phyloP scores from a whole-genome alignment of 35 echinoderm and acorn worm species.

The Nesometra sesokonis region DNA sequence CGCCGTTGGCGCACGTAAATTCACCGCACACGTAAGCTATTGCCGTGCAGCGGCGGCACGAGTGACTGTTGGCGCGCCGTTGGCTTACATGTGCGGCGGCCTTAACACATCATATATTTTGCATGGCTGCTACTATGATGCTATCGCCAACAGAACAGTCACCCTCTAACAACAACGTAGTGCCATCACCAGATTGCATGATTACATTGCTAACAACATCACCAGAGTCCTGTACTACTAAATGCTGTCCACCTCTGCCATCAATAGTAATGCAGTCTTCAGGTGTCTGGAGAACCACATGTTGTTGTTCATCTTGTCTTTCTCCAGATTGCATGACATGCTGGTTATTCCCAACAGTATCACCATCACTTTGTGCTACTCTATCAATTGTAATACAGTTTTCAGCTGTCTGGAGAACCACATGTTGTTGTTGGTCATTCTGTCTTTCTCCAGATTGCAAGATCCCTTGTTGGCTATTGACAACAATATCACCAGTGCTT shows the following conservation, averaged over 20 bases:
- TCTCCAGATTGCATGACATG: background rate
- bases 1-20: too few relatives aligned
- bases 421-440: background rate
- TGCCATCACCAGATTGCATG: background rate
- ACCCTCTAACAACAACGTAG: background rate
- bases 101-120: background rate
- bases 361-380: background rate
- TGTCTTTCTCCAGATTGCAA: background rate
- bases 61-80: too few relatives aligned
- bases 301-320: background rate
- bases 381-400: background rate
- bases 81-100: too few relatives aligned
- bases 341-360: background rate
- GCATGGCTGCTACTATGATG: background rate
- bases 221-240: background rate
- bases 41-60: too few relatives aligned
- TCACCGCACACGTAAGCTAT: too few relatives aligned
- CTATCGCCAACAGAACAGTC: background rate
- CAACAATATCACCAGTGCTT: too few relatives aligned
- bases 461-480: background rate
- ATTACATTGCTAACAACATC: background rate
- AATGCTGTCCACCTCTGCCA: background rate
- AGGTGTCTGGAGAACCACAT: background rate
- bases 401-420: background rate
- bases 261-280: background rate